A percentile compares a stretch with the other conserved stretches of the same genome.
These are phyloP conservation scores for Drosophila meridiana DNA, from an alignment of 2,888 invertebrate species.

Conservation along the genomic window DNA sequence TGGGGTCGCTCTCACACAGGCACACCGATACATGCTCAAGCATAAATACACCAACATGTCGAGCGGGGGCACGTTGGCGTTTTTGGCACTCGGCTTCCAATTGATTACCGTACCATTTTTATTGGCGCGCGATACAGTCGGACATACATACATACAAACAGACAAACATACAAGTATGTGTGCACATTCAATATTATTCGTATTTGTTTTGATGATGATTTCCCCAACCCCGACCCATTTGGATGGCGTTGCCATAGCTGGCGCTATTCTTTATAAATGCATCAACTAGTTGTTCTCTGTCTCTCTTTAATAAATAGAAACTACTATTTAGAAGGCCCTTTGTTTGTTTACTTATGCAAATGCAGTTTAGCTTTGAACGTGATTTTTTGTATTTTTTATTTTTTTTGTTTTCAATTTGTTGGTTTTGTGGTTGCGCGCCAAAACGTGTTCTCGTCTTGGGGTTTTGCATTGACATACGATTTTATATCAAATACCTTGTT, in stretches of 20 bases:
- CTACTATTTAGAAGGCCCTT: constrained; percentile 16
- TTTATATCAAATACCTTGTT: constrained; percentile 31
- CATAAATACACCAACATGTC: constrained; percentile 28
- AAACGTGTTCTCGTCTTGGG: constrained; percentile 35
- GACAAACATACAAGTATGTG: background rate
- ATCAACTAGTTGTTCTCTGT: constrained; percentile 15
- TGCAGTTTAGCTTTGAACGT: constrained; percentile 38
- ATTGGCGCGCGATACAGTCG: constrained; percentile 41
- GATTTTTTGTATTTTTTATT: constrained; percentile 16
- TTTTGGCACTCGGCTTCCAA: constrained; percentile 54
- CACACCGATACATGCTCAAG: constrained; percentile 14
- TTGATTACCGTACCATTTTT: constrained; percentile 37
- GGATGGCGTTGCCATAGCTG: constrained; percentile 52
- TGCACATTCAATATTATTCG: background rate
- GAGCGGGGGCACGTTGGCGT: constrained; percentile 44
- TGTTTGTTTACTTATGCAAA: constrained; percentile 48
- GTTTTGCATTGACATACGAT: constrained; percentile 17
- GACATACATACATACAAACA: background rate
- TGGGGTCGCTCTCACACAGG: constrained; percentile 15
- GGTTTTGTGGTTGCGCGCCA: constrained; percentile 30
- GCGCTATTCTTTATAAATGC: constrained; percentile 30
- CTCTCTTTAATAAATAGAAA: background rate
- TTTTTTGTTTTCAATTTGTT: background rate
- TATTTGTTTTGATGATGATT: constrained; percentile 40
- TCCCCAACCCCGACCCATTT: constrained; percentile 54